These are phyloP conservation scores for Microchrysa polita DNA, from an alignment of 2,888 invertebrate genomes.

Conservation along the genomic window DNA sequence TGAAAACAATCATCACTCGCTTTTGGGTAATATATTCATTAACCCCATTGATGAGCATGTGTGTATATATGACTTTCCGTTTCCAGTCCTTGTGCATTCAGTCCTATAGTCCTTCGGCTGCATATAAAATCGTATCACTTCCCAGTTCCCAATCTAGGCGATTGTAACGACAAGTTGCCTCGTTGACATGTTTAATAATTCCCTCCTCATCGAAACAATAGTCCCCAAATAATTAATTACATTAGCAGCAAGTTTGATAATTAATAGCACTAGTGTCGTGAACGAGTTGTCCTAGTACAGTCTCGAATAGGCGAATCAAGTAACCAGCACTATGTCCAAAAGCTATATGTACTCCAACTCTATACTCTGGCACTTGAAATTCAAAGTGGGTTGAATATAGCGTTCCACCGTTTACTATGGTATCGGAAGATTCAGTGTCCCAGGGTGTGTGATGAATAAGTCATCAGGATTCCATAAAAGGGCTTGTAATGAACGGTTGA, in stretches of 20 bases:
- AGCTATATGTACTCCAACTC: conserved; percentile 24
- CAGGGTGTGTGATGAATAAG: conserved; percentile 26
- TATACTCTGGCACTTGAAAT: background rate
- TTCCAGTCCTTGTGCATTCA: background rate
- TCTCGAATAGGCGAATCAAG: conserved; percentile 19
- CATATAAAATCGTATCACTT: conserved; percentile 4
- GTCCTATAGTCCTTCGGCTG: background rate
- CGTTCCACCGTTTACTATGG: too few relatives aligned
- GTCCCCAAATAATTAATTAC: conserved; percentile 43
- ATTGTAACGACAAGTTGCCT: conserved; percentile 23
- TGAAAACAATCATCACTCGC: background rate
- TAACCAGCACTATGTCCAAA: conserved; percentile 7
- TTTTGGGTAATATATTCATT: conserved; percentile 17
- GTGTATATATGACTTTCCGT: background rate
- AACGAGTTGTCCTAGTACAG: background rate
- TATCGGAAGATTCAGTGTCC: too few relatives aligned
- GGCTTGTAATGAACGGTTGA: conserved; percentile 41
- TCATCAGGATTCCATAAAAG: conserved; percentile 31
- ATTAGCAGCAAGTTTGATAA: conserved; percentile 37
- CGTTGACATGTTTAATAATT: conserved; percentile 40
- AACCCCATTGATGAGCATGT: background rate
- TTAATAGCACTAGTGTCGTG: conserved; percentile 38
- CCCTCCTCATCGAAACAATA: conserved; percentile 40
- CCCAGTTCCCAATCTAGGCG: conserved; percentile 13
- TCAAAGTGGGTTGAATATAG: too few relatives aligned